Evolutionary conservation across 1,140 invertebrate genomes (phyloP), one percentile per base, ranked within the genome.

Genomic region (Patella vulgata): DNA sequence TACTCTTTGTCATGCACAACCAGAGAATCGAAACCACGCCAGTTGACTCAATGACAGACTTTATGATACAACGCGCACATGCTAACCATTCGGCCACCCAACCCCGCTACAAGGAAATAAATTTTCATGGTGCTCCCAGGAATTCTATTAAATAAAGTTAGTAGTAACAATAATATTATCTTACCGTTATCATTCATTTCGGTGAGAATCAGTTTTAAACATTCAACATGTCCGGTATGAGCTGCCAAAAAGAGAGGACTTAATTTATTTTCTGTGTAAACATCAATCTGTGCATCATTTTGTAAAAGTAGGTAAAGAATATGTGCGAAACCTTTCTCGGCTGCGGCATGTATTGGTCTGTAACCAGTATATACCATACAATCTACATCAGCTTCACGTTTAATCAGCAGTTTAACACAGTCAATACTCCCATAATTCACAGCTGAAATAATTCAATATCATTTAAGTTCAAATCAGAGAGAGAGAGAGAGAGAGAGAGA

Each of bases 191-290:
- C 59, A 58, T 71, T 68, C 0, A 75, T 72, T 50, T 51, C 57
- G 31, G 73, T 65, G 14, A 84, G 36, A 36, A 84, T 51, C 8
- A 74, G 54, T 59, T 70, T 70, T 3, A 83, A 66, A 60, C 74
- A 78, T 21, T 78, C 72, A 36, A 64, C 43, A 42, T 72, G 64
- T 17, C 82, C 82, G 68, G 73, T 71, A 52, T 84, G 78, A 8
- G 81, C 74, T 8, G 83, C 81, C 47, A 79, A 52, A 43, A 85
- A 84, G 6, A 85, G 51, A n/a, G 83, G 78, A 23, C 79, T 82
- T 9, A 83, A 63, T 19, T 77, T 66, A 47, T 77, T 74, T 50
- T 84, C 81, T 54, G 82, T 77, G 44, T 53, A 65, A 21, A 76
- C 43, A 54, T 77, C 71, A n/a, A 84, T 55, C 25, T 68, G 47